phyloP scores from a whole-genome alignment of 2,888 invertebrate genomes.

The Pseudanteris insignis region DNA sequence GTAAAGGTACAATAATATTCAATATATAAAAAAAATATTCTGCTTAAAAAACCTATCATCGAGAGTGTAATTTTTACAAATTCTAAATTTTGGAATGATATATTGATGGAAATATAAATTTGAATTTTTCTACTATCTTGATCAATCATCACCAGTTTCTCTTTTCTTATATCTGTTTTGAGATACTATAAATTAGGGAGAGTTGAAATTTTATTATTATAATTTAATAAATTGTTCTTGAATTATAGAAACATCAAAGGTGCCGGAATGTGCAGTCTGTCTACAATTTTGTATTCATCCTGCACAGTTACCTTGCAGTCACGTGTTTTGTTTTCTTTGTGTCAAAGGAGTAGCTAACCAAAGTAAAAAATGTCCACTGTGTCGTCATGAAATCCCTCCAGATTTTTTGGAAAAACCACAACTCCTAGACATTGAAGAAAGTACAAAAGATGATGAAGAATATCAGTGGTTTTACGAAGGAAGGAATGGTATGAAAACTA shows the following conservation, averaged over 20 bases:
- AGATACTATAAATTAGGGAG: too few species aligned
- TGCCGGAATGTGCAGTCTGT: conserved; percentile 88
- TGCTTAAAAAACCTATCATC: too few species aligned
- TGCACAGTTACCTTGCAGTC: conserved; percentile 92
- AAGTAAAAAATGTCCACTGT: conserved; percentile 91
- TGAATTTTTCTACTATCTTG: too few species aligned
- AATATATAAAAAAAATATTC: too few species aligned
- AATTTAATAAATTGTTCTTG: too few species aligned
- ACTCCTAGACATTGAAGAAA: conserved; percentile 72
- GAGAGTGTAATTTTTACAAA: too few species aligned
- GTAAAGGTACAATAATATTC: too few species aligned
- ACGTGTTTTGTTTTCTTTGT: conserved; percentile 95
- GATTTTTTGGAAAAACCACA: conserved; percentile 89
- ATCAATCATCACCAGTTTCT: too few species aligned
- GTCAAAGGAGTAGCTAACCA: conserved; percentile 92
- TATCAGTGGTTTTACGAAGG: conserved; percentile 98
- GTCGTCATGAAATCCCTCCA: conserved; percentile 87
- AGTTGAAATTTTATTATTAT: too few species aligned
- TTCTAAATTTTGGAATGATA: too few species aligned
- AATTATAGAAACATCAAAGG: background rate
- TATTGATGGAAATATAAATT: too few species aligned
- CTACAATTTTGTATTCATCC: conserved; percentile 90
- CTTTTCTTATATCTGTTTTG: too few species aligned
- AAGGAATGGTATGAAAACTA: conserved; percentile 89
- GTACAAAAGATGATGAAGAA: conserved; percentile 70